Conservation (phyloP, 1,140 invertebrate species). For the Limonius californicus region DNA sequence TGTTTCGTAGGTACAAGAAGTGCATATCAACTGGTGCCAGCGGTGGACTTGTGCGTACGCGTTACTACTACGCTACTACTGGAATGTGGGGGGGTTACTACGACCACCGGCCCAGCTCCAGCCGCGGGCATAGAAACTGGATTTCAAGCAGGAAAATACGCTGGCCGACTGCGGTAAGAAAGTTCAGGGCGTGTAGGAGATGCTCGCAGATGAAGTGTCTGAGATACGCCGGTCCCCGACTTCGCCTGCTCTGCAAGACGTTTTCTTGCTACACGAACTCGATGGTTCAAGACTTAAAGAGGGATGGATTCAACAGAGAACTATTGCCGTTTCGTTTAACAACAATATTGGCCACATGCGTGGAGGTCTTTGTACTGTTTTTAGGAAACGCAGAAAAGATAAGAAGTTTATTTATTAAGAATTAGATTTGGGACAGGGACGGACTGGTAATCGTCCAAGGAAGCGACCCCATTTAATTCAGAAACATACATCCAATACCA, state of each 20-base stretch:
- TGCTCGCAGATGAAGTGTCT: constrained; percentile 32
- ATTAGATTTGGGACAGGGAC: no score
- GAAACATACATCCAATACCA: no score
- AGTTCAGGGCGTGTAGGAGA: constrained; percentile 40
- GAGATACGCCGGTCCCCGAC: background rate
- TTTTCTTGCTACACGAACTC: no score
- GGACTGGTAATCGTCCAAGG: no score
- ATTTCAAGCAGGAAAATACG: constrained; percentile 6
- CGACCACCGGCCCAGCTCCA: constrained; percentile 27
- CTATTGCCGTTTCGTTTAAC: no score
- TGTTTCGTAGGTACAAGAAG: background rate
- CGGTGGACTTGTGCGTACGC: constrained; percentile 26
- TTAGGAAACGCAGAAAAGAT: no score
- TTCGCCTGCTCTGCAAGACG: background rate
- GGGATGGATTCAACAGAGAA: no score
- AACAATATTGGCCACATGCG: no score
- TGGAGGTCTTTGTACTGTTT: no score
- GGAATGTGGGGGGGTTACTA: constrained; percentile 41
- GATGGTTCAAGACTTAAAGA: no score
- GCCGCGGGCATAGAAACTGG: background rate
- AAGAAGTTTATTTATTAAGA: no score
- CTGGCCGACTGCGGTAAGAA: constrained; percentile 37
- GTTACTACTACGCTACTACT: constrained; percentile 37
- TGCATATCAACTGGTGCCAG: constrained; percentile 23
- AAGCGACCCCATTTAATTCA: no score